Base-by-base conservation (phyloP, 2,797 vertebrate species). In the Cirrhinus molitorella region DNA sequence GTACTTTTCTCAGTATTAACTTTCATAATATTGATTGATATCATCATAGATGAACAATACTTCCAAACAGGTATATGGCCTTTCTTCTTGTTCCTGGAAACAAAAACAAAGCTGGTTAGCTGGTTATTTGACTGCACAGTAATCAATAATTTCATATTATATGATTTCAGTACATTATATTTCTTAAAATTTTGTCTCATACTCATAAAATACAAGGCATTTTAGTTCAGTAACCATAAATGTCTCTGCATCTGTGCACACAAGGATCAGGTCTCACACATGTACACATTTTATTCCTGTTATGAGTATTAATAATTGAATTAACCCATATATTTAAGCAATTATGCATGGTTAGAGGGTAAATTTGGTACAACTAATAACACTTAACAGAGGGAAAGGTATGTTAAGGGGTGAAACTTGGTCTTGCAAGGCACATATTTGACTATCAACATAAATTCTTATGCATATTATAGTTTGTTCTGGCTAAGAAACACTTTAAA, bases 1-100 rank as follows among this genome's bases (percentile, higher is more conserved):
- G 21, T 3, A 8, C 31, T 12, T 65, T 49, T 8, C 19, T 37
- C 59, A 21, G 45, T 68, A 31, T 75, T 86, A 57, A 72, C 65
- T 86, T 86, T 79, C 63, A 71, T 59, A 51, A 76, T 79, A 76
- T 82, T 40, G 37, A 74, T 79, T 82, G 66, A 59, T 79, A 53
- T 28, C 5, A 2, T 65, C 8, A 65, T 53, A 25, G 31, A 57
- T 59, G 7, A 57, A 70, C 1, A 28, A 47, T 59, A 80, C 34
- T 47, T 31, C 12, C 19, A n/a, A 80, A 47, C 7, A 47, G 23
- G 23, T 31, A 31, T 25, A n/a, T 4, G 16, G 16, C 51, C 21
- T 74, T 21, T 76, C 7, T 49, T 63, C 19, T 31, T 31, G 4
- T 80, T 70, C 51, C 66, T 80, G 66, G 23, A 71, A 59, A 47